These are phyloP conservation scores for Halichoeres trimaculatus DNA, from an alignment of 2,113 vertebrate genomes.

Conservation along the genomic window DNA sequence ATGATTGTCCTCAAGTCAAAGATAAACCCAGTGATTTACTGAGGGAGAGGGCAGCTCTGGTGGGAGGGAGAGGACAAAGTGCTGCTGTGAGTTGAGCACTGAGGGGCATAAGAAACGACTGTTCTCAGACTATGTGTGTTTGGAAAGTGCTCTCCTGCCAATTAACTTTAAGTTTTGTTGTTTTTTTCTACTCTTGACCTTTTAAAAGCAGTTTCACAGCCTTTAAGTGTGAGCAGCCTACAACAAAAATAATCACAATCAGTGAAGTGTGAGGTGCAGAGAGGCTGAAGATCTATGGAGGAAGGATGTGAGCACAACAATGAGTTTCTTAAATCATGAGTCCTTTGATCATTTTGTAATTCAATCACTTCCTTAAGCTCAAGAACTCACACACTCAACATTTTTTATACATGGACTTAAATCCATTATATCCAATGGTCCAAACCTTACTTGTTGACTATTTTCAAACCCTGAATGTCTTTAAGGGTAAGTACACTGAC, in stretches of 20 bases:
- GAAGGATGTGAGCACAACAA: conserved; percentile 32
- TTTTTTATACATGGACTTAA: too few relatives aligned
- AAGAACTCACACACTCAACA: too few relatives aligned
- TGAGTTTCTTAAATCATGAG: conserved; percentile 48
- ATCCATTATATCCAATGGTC: too few relatives aligned
- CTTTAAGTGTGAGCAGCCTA: conserved; percentile 8
- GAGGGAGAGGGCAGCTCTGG: conserved; percentile 16
- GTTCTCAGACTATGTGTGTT: conserved; percentile 15
- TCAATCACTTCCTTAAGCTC: conserved; percentile 19
- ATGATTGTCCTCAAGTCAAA: conserved; percentile 52
- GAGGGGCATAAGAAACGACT: conserved; percentile 16
- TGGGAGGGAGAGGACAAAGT: conserved; percentile 49
- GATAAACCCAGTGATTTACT: conserved; percentile 69
- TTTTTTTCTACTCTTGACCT: conserved; percentile 23
- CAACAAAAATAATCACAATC: conserved; percentile 43
- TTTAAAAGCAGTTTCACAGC: conserved; percentile 18
- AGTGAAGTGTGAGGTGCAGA: neutral
- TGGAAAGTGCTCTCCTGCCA: conserved; percentile 15
- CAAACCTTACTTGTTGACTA: too few relatives aligned
- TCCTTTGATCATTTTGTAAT: conserved; percentile 52
- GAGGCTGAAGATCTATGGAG: neutral
- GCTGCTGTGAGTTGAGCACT: neutral
- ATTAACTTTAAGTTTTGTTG: neutral
- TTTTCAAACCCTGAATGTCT: neutral
- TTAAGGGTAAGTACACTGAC: too few relatives aligned